Conservation (phyloP, 2,888 invertebrate species). For the Tetramorium bicarinatum region DNA sequence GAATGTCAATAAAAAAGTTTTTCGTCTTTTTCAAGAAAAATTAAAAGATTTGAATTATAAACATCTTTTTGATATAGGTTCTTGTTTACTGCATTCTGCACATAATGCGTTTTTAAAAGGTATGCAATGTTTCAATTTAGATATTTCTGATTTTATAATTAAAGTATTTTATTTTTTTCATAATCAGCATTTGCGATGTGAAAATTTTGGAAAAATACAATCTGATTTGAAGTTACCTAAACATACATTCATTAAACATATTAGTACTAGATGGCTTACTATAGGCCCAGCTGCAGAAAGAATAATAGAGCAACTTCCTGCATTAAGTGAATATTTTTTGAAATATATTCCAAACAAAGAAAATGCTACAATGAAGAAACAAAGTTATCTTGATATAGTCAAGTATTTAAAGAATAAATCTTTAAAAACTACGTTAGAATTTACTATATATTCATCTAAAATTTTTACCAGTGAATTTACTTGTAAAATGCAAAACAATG, state of each 20-base stretch:
- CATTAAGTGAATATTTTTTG: neutral
- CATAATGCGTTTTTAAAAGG: neutral
- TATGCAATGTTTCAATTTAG: neutral
- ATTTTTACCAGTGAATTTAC: neutral
- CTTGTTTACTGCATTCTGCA: neutral
- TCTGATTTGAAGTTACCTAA: neutral
- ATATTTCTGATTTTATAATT: neutral
- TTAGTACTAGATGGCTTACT: neutral
- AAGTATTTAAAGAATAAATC: neutral
- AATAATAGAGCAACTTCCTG: neutral
- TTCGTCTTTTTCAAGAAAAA: neutral
- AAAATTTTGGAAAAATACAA: neutral
- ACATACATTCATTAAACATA: neutral
- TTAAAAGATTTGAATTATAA: neutral
- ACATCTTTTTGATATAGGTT: neutral
- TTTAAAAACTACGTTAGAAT: neutral
- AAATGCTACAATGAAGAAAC: neutral
- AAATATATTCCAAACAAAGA: neutral
- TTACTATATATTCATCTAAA: neutral
- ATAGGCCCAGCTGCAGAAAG: neutral
- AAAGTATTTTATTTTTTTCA: neutral
- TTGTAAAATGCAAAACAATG: neutral
- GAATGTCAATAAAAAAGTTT: neutral
- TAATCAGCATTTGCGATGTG: neutral
- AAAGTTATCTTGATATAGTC: neutral